Base-by-base conservation (phyloP, 92 coral and sea anemone species). In the Umimayanthus chanpuru region DNA sequence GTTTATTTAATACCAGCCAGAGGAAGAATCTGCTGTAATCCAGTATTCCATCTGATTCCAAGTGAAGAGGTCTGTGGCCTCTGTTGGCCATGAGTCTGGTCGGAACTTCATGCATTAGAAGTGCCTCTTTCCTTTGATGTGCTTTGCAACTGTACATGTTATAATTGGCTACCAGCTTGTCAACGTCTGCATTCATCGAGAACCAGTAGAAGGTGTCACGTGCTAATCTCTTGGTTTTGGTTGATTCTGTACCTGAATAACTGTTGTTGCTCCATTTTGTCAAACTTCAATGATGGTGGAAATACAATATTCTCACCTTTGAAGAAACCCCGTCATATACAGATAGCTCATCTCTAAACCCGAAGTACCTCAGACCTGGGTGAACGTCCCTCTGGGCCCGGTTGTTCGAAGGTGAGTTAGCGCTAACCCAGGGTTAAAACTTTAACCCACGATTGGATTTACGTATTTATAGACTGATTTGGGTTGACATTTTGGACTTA, bases 61-160 rank as follows among this genome's bases (percentile, higher is more conserved):
- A 56, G 70, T 53, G 61, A 83, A 83, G 28, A 89, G 76, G 70
- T 89, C 78, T 1, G 30, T 41, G 16, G 77, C 83, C 23, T 76
- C 88, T 28, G 76, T 20, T 9, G 75, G 58, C 91, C 88, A 75
- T 75, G 91, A n/a, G 91, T 88, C 88, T 82, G 76, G 61, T 76
- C 16, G 91, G 88, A 40, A 89, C 70, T 71, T 88, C 87, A 81
- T 88, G n/a, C 70, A 81, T 39, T 81, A 80, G 32, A 16, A 88
- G 79, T 49, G 88, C 82, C 40, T 88, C 88, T 29, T 86, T 85
- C 47, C 64, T 78, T 43, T 80, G 81, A 47, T 81, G 72, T 71
- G 65, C 29, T 43, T 53, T 77, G 65, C 28, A 77, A 16, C 66
- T 77, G 55, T 53, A 77, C 81, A 77, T 16, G 18, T 15, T 6